Conservation (phyloP, 2,888 invertebrate genomes). For the Andrena fulva region DNA sequence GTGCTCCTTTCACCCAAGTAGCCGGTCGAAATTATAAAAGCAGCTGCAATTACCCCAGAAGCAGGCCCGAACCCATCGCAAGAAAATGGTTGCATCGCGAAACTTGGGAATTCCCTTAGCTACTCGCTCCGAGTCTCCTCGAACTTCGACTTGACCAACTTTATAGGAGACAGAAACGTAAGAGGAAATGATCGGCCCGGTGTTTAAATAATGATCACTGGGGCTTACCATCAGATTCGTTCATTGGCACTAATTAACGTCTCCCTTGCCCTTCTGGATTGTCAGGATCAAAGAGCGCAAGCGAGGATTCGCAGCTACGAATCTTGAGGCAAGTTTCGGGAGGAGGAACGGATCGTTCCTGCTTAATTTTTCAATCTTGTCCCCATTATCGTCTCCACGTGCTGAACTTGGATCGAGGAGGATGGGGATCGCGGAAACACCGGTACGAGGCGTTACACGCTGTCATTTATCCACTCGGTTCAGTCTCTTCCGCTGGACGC, state of each 20-base stretch:
- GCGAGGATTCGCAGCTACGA: constrained; percentile 24
- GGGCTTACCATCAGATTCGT: constrained; percentile 61
- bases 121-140: not conserved
- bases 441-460: constrained; percentile 19
- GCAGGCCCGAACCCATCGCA: not conserved
- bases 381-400: constrained; percentile 31
- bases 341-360: constrained; percentile 2
- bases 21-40: constrained; percentile 27
- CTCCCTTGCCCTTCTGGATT: constrained; percentile 12
- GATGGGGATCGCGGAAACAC: constrained; percentile 32
- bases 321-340: constrained; percentile 30
- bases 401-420: constrained; percentile 12
- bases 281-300: constrained; percentile 11
- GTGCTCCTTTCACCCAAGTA: not conserved
- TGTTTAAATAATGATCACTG: not conserved
- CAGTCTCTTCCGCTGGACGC: not conserved
- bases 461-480: constrained; percentile 48
- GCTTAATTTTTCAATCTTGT: constrained; percentile 26
- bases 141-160: not conserved
- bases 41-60: constrained; percentile 14
- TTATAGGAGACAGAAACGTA: not conserved
- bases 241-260: constrained; percentile 58
- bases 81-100: not conserved
- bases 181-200: not conserved
- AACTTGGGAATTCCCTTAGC: constrained; percentile 13